phyloP scores from a whole-genome alignment of 2,888 invertebrate species.

The Geotrupes spiniger region DNA sequence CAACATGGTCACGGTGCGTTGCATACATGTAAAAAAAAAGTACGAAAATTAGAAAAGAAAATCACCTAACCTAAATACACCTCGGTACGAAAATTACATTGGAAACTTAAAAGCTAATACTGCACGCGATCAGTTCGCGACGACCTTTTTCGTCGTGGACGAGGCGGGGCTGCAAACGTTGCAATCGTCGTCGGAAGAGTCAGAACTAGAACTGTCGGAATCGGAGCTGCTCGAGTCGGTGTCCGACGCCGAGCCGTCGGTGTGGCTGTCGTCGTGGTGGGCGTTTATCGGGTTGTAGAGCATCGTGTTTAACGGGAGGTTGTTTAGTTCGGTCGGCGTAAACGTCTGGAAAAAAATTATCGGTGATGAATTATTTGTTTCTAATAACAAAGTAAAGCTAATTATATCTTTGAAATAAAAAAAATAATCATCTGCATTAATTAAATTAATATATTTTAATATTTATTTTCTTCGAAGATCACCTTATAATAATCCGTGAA shows the following conservation, averaged over 20 bases:
- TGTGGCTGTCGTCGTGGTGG: constrained; percentile 52
- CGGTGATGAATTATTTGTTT: no score
- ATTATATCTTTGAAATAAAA: neutral
- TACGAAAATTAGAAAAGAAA: constrained; percentile 1
- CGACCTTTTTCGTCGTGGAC: constrained; percentile 16
- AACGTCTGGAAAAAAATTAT: constrained; percentile 54
- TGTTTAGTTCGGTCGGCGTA: constrained; percentile 80
- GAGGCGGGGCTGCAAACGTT: constrained; percentile 15
- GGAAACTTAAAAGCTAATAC: constrained; percentile 9
- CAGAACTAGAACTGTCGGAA: constrained; percentile 43
- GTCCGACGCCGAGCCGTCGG: constrained; percentile 54
- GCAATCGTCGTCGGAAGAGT: constrained; percentile 29
- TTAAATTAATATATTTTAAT: neutral
- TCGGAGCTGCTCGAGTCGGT: constrained; percentile 53
- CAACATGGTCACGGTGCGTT: no score
- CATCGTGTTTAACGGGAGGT: constrained; percentile 90
- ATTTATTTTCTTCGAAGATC: constrained; percentile 18
- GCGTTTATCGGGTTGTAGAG: constrained; percentile 62
- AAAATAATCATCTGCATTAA: neutral
- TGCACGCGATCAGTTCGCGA: constrained; percentile 18
- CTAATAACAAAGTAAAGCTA: constrained; percentile 1
- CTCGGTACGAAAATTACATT: neutral
- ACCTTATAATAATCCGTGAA: constrained; percentile 81
- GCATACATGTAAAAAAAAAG: constrained; percentile 5
- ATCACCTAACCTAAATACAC: constrained; percentile 3